Conservation (phyloP, 2,888 invertebrate species). For the Diabrotica balteata region DNA sequence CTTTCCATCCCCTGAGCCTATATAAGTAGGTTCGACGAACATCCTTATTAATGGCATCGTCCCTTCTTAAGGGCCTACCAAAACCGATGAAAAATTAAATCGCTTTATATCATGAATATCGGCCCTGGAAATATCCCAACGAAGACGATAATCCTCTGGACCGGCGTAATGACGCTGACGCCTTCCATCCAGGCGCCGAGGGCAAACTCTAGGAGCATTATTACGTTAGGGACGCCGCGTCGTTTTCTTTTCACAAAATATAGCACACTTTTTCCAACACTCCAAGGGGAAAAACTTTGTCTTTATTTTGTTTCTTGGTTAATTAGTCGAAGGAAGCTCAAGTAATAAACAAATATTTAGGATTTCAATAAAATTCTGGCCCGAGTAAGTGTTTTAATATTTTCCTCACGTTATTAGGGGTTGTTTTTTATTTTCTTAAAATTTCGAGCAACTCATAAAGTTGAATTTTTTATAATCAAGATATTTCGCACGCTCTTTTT, state of each 20-base stretch:
- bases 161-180: slow-evolving; percentile 60
- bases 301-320: slow-evolving; percentile 10
- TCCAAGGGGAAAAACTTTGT: slow-evolving; percentile 8
- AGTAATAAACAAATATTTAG: too few relatives aligned
- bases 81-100: slow-evolving; percentile 32
- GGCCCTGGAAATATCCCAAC: slow-evolving; percentile 32
- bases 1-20: too few relatives aligned
- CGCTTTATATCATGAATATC: slow-evolving; percentile 26
- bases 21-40: too few relatives aligned
- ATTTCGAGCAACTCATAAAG: too few relatives aligned
- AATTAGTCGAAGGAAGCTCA: slow-evolving; percentile 5
- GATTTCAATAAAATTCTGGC: too few relatives aligned
- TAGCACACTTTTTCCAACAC: slow-evolving; percentile 18
- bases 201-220: slow-evolving; percentile 36
- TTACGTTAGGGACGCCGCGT: slow-evolving; percentile 21
- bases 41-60: too few relatives aligned
- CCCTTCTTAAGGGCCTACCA: not conserved
- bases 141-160: slow-evolving; percentile 57
- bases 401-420: too few relatives aligned
- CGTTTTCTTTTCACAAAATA: slow-evolving; percentile 18
- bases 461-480: too few relatives aligned
- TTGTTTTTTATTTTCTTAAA: too few relatives aligned
- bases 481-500: too few relatives aligned
- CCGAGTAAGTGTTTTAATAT: too few relatives aligned
- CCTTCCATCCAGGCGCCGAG: slow-evolving; percentile 58